phyloP scores from a whole-genome alignment of 53 echinoderm and acorn worm genomes.

The Mesocentrotus franciscanus region DNA sequence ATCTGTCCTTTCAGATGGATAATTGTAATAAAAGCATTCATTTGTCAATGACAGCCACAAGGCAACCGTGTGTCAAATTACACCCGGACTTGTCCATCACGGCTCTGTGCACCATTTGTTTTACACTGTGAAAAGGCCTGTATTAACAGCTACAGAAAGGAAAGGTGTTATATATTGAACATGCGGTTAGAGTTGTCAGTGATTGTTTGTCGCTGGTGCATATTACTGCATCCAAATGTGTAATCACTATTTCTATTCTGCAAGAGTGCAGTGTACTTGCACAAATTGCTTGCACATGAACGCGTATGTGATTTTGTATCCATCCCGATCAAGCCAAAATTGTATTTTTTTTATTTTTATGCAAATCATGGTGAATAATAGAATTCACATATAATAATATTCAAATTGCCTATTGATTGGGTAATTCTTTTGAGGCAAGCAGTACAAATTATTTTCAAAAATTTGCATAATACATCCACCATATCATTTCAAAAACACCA shows the following conservation, averaged over 20 bases:
- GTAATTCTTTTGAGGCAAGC: not conserved
- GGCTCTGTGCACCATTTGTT: not conserved
- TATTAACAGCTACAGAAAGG: not conserved
- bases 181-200: not conserved
- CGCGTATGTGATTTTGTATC: not conserved
- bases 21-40: constrained; percentile 14
- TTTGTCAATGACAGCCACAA: constrained; percentile 8
- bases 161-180: not conserved
- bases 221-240: constrained; percentile 24
- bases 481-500: not conserved
- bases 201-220: not conserved
- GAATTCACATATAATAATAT: no score
- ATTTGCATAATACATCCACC: not conserved
- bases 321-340: not conserved
- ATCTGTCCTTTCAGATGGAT: not conserved
- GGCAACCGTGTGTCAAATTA: constrained; percentile 40
- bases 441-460: not conserved
- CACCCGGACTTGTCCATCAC: not conserved
- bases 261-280: not conserved
- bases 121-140: not conserved
- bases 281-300: not conserved
- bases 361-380: no score
- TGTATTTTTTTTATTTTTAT: not conserved
- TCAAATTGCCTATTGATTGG: not conserved
- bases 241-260: not conserved